Conservation (phyloP, 2,888 invertebrate genomes). For the Chirona hameri region DNA sequence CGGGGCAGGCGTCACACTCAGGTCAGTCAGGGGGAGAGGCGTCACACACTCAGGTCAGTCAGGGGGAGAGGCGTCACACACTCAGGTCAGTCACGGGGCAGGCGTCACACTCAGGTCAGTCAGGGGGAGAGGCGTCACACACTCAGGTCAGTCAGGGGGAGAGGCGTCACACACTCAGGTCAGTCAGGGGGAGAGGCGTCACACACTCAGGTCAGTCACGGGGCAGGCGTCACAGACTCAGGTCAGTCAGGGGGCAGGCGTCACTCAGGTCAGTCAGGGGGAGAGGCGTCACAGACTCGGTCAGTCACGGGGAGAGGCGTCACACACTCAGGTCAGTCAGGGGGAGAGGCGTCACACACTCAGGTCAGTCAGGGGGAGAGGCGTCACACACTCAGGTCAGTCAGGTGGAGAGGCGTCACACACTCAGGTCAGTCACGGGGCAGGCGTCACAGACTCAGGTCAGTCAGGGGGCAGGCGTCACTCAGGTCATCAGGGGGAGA, state of each 20-base stretch:
- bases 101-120: background rate
- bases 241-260: background rate
- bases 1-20: too few relatives aligned
- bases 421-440: background rate
- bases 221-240: constrained; percentile 2
- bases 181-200: too few relatives aligned
- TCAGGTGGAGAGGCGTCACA: background rate
- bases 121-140: background rate
- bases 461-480: too few relatives aligned
- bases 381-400: too few relatives aligned
- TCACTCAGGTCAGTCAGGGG: background rate
- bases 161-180: background rate
- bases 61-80: background rate
- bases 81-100: background rate
- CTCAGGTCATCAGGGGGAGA: too few relatives aligned
- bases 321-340: constrained; percentile 2
- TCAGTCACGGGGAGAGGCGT: background rate
- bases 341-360: background rate
- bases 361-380: too few relatives aligned
- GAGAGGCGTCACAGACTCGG: too few relatives aligned
- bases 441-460: background rate
- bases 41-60: constrained; percentile 9
- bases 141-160: background rate
- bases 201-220: too few relatives aligned
- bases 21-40: background rate